Percentiles rank a stretch among this genome's conserved stretches.
Conservation (phyloP, 2,888 invertebrate genomes). For the Diplolepis rosae region DNA sequence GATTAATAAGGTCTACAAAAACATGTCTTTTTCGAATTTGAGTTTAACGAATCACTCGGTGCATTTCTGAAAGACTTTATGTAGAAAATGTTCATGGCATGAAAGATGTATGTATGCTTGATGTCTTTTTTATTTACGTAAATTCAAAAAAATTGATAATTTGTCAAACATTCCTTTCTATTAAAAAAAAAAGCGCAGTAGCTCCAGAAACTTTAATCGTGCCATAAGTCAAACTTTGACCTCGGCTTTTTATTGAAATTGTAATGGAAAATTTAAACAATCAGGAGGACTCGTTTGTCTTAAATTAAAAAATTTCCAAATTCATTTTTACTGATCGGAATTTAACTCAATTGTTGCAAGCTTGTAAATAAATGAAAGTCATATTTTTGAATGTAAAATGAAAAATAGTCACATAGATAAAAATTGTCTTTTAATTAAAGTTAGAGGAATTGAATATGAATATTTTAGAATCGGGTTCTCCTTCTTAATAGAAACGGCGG, state of each 20-base stretch:
- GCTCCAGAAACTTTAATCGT: neutral
- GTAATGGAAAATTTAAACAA: neutral
- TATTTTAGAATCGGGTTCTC: conserved; percentile 35
- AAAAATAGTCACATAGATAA: conserved; percentile 18
- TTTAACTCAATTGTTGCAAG: neutral
- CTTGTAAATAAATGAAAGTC: neutral
- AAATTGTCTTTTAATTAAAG: neutral
- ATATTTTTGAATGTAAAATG: conserved; percentile 23
- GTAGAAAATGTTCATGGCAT: no score
- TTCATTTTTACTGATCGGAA: neutral
- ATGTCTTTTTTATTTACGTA: neutral
- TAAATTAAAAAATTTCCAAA: neutral
- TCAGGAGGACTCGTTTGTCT: neutral
- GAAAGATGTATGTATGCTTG: neutral
- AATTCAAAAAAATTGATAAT: neutral
- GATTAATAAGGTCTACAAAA: no score
- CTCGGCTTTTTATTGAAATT: no score
- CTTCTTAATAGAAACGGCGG: no score
- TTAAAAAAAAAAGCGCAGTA: neutral
- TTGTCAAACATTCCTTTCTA: neutral
- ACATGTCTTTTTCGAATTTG: no score
- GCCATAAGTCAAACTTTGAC: conserved; percentile 10
- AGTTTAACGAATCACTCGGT: neutral
- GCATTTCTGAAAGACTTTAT: neutral
- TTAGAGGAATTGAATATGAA: conserved; percentile 24